These are phyloP conservation scores for Busseola fusca DNA, from an alignment of 2,888 invertebrate species.

Conservation along the genomic window DNA sequence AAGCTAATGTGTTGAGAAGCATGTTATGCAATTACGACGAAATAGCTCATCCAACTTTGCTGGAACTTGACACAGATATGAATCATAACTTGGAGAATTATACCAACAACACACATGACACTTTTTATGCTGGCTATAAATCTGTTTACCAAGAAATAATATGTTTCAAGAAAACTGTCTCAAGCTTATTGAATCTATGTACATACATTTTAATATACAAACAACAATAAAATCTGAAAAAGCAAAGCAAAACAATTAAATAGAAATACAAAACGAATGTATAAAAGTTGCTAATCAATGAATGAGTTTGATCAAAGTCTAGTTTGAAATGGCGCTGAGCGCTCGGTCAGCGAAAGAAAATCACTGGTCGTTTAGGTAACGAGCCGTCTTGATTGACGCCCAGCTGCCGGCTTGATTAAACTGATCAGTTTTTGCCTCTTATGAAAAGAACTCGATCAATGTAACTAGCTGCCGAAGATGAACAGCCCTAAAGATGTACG, in stretches of 20 bases:
- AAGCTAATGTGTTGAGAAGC: conserved; percentile 43
- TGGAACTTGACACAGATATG: conserved; percentile 56
- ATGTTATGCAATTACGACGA: conserved; percentile 51
- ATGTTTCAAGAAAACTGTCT: conserved; percentile 16
- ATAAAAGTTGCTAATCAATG: conserved; percentile 47
- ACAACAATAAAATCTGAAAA: neutral
- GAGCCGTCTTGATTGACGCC: conserved; percentile 84
- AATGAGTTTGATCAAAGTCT: conserved; percentile 62
- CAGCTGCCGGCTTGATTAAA: conserved; percentile 81
- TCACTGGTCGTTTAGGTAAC: conserved; percentile 85
- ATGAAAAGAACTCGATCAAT: conserved; percentile 82
- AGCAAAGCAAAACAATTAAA: conserved; percentile 18
- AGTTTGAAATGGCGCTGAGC: conserved; percentile 75
- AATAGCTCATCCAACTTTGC: conserved; percentile 57
- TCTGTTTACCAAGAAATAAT: conserved; percentile 42
- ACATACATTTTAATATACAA: conserved; percentile 16
- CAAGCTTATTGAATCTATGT: conserved; percentile 15
- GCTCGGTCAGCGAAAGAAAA: conserved; percentile 85
- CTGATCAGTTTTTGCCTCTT: conserved; percentile 85
- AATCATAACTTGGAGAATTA: conserved; percentile 56
- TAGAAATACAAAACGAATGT: conserved; percentile 16
- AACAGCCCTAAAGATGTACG: conserved; percentile 58
- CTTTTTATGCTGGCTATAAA: conserved; percentile 48
- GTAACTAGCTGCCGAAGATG: conserved; percentile 72
- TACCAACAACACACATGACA: conserved; percentile 47